Evolutionary conservation across 2,113 vertebrate genomes (phyloP), one percentile per base, ranked within the genome.

Genomic region (Elachura formosa): DNA sequence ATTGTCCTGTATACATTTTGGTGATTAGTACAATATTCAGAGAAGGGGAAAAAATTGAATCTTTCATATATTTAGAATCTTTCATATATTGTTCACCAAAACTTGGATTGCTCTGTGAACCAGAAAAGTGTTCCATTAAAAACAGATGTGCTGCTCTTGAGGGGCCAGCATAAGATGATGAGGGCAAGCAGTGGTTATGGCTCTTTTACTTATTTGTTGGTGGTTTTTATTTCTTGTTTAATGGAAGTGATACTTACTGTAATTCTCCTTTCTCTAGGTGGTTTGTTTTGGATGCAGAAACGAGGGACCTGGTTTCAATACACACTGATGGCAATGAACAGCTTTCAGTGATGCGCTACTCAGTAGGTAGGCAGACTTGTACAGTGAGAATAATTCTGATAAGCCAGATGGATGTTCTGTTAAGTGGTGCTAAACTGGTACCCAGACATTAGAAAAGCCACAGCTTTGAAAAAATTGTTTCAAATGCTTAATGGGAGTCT

Each of bases 321-420:
- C 99, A 99, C 97, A 99, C 99, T 5, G 99, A 99, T 19, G 99
- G 99, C 55, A 99, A 99, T 1, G 99, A 99, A 11, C 99, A 99
- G 98, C 98, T 99, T 78, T 99, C 99, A 1, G 98, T 99, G 95
- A 98, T 99, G 99, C 99, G 99, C 94, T 99, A 99, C 97, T 99
- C 99, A 71, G 67, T 98, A 58, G 99, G 99, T 99, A 97, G 95
- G 99, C 80, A 85, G 29, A 74, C 45, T 51, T 75, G 11, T 15
- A 6, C 5, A 8, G 34, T 71, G 56, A 48, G 20, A 66, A 21
- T 43, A 55, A 66, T 38, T 84, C 61, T 34, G 48, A 78, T 85
- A 26, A 64, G 68, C 79, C 40, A 83, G 18, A 34, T 81, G 40
- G 22, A 13, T 63, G 22, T 41, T 62, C 82, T 58, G 15, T 79